phyloP scores from a whole-genome alignment of 2,888 invertebrate genomes.

The Coleophora flavipennella region DNA sequence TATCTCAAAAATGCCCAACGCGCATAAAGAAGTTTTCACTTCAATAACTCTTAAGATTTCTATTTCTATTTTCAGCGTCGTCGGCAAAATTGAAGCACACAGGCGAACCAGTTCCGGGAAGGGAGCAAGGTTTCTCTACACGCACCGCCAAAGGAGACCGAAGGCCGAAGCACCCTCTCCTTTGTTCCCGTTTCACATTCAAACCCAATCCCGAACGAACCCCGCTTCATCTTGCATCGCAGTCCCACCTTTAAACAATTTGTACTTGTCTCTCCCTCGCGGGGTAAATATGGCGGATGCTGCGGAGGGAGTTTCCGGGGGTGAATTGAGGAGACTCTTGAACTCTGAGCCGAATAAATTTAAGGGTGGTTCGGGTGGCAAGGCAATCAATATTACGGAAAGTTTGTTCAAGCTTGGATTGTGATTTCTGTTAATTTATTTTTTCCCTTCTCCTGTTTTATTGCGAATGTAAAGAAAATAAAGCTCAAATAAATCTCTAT shows the following conservation, averaged over 20 bases:
- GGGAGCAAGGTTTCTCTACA: slow-evolving; percentile 22
- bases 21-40: too few species aligned
- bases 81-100: not conserved
- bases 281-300: slow-evolving; percentile 61
- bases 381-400: slow-evolving; percentile 32
- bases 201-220: slow-evolving; percentile 40
- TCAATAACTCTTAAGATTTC: too few species aligned
- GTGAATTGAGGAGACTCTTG: slow-evolving; percentile 38
- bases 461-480: too few species aligned
- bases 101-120: slow-evolving; percentile 8
- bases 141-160: slow-evolving; percentile 2
- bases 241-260: slow-evolving; percentile 12
- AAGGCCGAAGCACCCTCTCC: slow-evolving; percentile 31
- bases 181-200: slow-evolving; percentile 44
- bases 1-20: too few species aligned
- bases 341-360: slow-evolving; percentile 46
- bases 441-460: too few species aligned
- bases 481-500: too few species aligned
- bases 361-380: slow-evolving; percentile 35
- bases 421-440: too few species aligned
- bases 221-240: slow-evolving; percentile 24
- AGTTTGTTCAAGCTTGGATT: too few species aligned
- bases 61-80: too few species aligned
- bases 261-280: slow-evolving; percentile 21
- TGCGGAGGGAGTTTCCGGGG: slow-evolving; percentile 42